These are phyloP conservation scores for Stenolophus ochropezus DNA, from an alignment of 2,888 invertebrate species.

Conservation along the genomic window DNA sequence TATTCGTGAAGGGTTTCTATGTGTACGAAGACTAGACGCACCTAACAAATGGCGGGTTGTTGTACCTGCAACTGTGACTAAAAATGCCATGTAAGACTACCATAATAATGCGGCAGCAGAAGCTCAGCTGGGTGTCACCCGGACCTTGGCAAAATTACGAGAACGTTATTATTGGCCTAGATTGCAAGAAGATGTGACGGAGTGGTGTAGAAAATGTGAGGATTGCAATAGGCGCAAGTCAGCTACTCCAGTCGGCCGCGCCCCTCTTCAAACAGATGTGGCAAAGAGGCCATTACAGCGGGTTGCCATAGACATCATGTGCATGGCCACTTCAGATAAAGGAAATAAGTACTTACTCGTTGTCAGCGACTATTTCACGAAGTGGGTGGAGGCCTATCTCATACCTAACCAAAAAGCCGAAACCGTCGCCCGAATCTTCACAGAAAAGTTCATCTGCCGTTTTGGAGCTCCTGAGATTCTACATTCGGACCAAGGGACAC, in stretches of 20 bases:
- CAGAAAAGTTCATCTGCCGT: too few species aligned
- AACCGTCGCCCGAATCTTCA: too few species aligned
- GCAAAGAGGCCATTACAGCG: not conserved
- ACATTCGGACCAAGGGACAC: too few species aligned
- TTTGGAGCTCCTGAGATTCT: too few species aligned
- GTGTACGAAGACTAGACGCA: not conserved
- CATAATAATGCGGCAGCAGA: slow-evolving; percentile 19
- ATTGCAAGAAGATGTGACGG: not conserved
- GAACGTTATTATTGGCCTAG: slow-evolving; percentile 5
- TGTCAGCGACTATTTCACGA: slow-evolving; percentile 56
- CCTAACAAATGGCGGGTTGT: not conserved
- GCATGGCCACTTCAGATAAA: not conserved
- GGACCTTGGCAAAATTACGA: not conserved
- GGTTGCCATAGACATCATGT: not conserved
- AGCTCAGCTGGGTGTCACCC: not conserved
- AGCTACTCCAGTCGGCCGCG: too few species aligned
- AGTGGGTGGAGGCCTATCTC: too few species aligned
- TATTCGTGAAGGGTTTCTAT: not conserved
- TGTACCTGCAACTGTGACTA: not conserved
- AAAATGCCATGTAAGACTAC: not conserved
- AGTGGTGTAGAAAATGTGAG: too few species aligned
- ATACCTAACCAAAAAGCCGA: too few species aligned
- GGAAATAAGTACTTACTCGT: not conserved
- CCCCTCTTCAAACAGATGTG: too few species aligned
- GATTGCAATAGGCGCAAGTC: too few species aligned